Evolutionary conservation across 2,888 invertebrate genomes (phyloP), one percentile per base, ranked within the genome.

Genomic region (Thymelicus sylvestris): DNA sequence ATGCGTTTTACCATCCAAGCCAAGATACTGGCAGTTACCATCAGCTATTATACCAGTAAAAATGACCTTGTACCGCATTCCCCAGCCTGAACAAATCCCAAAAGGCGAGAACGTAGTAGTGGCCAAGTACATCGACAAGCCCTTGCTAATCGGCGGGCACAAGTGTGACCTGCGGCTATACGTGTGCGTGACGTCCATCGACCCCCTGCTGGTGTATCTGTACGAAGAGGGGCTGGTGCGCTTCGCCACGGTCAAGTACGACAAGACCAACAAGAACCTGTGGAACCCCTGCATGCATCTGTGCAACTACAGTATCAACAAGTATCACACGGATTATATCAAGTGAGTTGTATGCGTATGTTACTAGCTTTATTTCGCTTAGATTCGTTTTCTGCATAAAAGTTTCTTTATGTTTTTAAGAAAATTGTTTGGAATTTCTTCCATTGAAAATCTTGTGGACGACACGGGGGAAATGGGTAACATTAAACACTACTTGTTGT

Each of bases 231-330:
- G 99, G 0, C 94, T 99, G 69, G 99, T 98, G 12, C 94, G 99
- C 71, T 97, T 99, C 92, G 99, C 99, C 0, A 98, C 99, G 0
- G 98, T 98, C 73, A 98, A 98, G 85, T 99, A 98, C 88, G 97
- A 98, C 83, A 95, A 97, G 81, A 97, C 97, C 78, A 97, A 97
- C 79, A 98, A 98, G 86, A 98, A 98, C 82, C 95, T 99, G 13
- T 98, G 98, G 96, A 98, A 98, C 89, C 98, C 97, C 0, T 98
- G 98, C 91, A 98, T 99, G 97, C 99, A 99, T 90, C 95, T 99
- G 15, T 99, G 99, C 84, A 99, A 99, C 91, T 99, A 99, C 91
- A 98, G 98, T 91, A 98, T 99, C 84, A 99, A 99, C 91, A 99
- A 99, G 90, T 98, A 98, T 86, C 99, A 98, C 89, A 97, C 98